Base-by-base conservation (phyloP, 1,140 invertebrate genomes). In the Ceratitis capitata region DNA sequence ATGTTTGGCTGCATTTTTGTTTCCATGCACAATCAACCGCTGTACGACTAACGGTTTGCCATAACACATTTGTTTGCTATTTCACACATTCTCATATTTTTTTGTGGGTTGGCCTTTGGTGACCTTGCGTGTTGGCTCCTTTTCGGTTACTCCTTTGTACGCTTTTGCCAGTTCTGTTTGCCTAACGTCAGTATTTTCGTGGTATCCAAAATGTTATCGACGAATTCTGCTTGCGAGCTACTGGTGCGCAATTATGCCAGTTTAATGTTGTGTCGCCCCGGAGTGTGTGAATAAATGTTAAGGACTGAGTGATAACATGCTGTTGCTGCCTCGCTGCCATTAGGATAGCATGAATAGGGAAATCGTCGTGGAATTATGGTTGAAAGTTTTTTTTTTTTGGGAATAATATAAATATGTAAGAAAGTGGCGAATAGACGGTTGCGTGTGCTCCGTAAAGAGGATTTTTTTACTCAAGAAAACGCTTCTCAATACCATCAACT, bases 181-280 rank as follows among this genome's bases (percentile, higher is more conserved):
- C 69, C 69, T 78, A 78, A 78, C 69, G 69, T 78, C 69, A 78
- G 69, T 78, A 78, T 78, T 78, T 78, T 78, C 39, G 69, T 78
- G 19, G 69, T 78, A 78, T 78, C 69, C 69, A 78, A 78, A 78
- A 78, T 78, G 69, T 78, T 78, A 78, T 78, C 39, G 69, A 35
- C 32, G 23, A 78, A 74, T n/a, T n/a, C 16, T 78, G 69, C 26
- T 47, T 45, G 26, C 6, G 12, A 35, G 32, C 39, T 78, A 74
- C 45, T 64, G 32, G 23, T 23, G 51, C n/a, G 19, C 6, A n/a
- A 64, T 56, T 56, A 64, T 56, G 51, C n/a, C 58, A 23, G 19
- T 0, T 10, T 69, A 35, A 35, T 35, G n/a, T 45, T 39, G 69
- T 4, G 69, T 7, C 35, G 35, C 39, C 26, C 6, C 39, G 12